Conservation (phyloP, 2,888 invertebrate species). For the Harmothoe impar region DNA sequence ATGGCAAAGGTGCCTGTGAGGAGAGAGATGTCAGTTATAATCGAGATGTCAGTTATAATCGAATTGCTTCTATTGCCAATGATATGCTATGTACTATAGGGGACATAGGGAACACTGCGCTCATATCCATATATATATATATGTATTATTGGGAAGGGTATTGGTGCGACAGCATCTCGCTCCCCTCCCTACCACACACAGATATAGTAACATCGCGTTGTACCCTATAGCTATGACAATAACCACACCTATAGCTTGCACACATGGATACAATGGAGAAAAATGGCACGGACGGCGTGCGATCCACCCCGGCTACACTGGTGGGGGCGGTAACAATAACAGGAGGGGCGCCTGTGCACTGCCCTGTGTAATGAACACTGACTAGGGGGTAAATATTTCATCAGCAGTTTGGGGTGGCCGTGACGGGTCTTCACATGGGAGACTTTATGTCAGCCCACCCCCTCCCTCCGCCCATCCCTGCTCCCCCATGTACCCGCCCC, state of each 20-base stretch:
- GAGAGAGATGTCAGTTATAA: too few species aligned
- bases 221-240: not conserved
- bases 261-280: not conserved
- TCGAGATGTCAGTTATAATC: too few species aligned
- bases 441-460: not conserved
- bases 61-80: too few species aligned
- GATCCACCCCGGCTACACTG: not conserved
- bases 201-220: too few species aligned
- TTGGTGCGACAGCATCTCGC: too few species aligned
- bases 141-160: too few species aligned
- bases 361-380: constrained; percentile 41
- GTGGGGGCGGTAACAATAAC: constrained; percentile 5
- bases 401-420: not conserved
- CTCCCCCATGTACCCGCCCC: not conserved
- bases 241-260: not conserved
- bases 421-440: constrained; percentile 35
- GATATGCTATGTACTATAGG: too few species aligned
- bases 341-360: not conserved
- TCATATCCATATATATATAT: too few species aligned
- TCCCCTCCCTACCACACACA: too few species aligned
- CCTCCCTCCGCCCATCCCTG: not conserved
- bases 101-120: too few species aligned
- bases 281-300: not conserved
- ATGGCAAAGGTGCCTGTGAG: too few species aligned
- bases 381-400: constrained; percentile 40